Percentiles rank a stretch among this genome's conserved stretches.
These are phyloP conservation scores for Agonopterix alstromeriana DNA, from an alignment of 2,888 invertebrate species.

Conservation along the genomic window DNA sequence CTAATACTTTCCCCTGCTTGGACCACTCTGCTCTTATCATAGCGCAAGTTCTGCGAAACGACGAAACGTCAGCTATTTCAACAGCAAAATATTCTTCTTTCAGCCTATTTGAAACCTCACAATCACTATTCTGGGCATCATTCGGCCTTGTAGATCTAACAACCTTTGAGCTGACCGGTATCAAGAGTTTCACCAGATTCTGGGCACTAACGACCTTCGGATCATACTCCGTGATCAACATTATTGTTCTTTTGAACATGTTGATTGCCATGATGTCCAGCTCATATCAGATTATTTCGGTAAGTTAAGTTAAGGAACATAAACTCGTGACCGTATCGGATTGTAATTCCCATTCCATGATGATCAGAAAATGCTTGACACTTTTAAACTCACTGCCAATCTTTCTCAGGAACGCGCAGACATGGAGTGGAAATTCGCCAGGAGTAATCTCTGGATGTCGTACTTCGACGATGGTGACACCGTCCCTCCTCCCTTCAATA, in stretches of 20 bases:
- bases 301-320: conserved; percentile 61
- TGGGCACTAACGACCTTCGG: conserved; percentile 99
- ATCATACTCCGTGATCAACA: conserved; percentile 97
- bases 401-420: conserved; percentile 89
- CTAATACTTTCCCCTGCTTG: background rate
- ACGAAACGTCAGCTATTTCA: too few relatives aligned
- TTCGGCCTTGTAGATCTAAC: conserved; percentile 97
- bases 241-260: conserved; percentile 97
- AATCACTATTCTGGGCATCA: conserved; percentile 98
- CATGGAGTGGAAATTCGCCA: conserved; percentile 97
- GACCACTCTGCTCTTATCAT: too few relatives aligned
- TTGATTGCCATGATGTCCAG: conserved; percentile 99
- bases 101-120: conserved; percentile 97
- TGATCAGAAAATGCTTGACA: too few relatives aligned
- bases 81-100: conserved; percentile 17
- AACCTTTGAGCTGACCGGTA: conserved; percentile 95
- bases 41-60: too few relatives aligned
- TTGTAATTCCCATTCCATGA: too few relatives aligned
- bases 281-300: conserved; percentile 98
- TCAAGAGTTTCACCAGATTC: conserved; percentile 96
- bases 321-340: background rate
- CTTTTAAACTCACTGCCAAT: background rate
- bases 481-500: conserved; percentile 95
- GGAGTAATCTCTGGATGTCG: conserved; percentile 97
- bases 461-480: conserved; percentile 96